Conservation (phyloP, 2,797 vertebrate species). For the Pelobates cultripes region DNA sequence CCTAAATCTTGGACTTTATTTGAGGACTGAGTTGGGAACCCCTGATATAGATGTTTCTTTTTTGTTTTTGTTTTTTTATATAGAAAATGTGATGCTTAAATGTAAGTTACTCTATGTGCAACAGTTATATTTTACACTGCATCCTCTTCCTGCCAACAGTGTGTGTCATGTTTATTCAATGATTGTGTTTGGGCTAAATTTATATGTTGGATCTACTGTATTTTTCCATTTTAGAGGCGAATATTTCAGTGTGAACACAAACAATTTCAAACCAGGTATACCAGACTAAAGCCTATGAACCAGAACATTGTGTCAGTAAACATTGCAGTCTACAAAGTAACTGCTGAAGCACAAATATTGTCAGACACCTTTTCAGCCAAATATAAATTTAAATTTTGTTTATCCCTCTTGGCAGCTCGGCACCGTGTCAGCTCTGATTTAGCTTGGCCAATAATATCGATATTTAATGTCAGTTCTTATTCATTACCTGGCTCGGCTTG, state of each 20-base stretch:
- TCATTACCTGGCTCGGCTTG: slow-evolving; percentile 65
- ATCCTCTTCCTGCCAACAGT: no score
- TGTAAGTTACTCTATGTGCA: no score
- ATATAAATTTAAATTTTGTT: slow-evolving; percentile 71
- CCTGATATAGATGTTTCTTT: no score
- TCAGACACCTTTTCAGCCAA: slow-evolving; percentile 65
- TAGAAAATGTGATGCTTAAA: no score
- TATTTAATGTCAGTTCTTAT: slow-evolving; percentile 75
- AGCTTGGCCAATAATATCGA: slow-evolving; percentile 71
- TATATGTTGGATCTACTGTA: no score
- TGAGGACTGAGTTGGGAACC: no score
- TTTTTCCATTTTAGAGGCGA: background rate
- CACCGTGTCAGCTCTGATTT: slow-evolving; percentile 73
- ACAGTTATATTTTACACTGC: no score
- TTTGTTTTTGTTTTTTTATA: no score
- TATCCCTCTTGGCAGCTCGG: slow-evolving; percentile 64
- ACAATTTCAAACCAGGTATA: background rate
- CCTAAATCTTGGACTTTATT: no score
- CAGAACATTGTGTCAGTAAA: background rate
- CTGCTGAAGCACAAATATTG: slow-evolving; percentile 69
- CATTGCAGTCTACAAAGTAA: slow-evolving; percentile 39
- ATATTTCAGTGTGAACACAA: background rate
- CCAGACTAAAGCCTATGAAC: background rate
- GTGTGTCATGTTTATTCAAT: no score
- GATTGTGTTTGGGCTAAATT: no score